phyloP scores from a whole-genome alignment of 1,140 invertebrate species.

The Eueides isabella region DNA sequence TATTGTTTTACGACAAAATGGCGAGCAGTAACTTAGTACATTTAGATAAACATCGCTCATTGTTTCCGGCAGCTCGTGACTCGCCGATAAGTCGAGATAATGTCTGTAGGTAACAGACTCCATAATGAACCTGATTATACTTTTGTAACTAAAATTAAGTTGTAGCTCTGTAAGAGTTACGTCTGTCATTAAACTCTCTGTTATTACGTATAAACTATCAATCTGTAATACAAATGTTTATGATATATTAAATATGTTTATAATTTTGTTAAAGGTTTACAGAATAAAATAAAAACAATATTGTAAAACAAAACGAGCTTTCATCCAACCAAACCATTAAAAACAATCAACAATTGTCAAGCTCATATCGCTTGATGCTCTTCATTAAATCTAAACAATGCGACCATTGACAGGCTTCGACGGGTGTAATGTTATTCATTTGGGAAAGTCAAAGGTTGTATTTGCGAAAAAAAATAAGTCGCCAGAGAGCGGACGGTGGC shows the following conservation, averaged over 20 bases:
- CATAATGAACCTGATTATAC: neutral
- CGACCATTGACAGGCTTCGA: constrained; percentile 66
- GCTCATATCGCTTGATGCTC: constrained; percentile 55
- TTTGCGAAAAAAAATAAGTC: constrained; percentile 78
- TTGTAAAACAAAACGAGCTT: neutral
- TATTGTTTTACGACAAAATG: constrained; percentile 73
- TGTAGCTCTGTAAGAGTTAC: neutral
- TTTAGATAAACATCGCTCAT: constrained; percentile 76
- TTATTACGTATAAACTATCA: neutral
- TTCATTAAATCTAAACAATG: constrained; percentile 78
- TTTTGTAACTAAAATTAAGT: neutral
- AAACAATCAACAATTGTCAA: constrained; percentile 37
- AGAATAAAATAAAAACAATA: neutral
- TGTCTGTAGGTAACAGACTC: constrained; percentile 18
- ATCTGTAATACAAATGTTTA: neutral
- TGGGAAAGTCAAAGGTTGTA: constrained; percentile 80
- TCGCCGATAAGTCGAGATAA: constrained; percentile 41
- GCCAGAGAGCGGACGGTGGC: constrained; percentile 80
- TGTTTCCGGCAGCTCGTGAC: constrained; percentile 58
- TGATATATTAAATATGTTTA: neutral
- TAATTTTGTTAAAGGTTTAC: neutral
- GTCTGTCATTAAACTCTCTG: neutral
- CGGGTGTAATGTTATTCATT: constrained; percentile 79
- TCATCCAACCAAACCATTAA: constrained; percentile 7
- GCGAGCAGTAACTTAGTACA: constrained; percentile 51